Conservation (phyloP, 2,113 vertebrate genomes). For the Agelaius phoeniceus region DNA sequence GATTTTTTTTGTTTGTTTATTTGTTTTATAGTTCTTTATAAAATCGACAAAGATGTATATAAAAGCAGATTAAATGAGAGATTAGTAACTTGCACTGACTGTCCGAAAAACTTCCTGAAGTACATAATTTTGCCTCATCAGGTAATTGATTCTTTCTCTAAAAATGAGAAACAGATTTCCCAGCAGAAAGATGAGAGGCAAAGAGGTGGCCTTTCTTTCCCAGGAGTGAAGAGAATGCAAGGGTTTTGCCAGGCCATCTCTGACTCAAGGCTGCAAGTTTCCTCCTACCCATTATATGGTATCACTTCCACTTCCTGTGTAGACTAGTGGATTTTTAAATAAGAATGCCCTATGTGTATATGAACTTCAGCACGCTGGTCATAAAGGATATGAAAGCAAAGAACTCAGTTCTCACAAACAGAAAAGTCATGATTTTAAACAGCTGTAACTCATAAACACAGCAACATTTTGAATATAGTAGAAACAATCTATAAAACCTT, state of each 20-base stretch:
- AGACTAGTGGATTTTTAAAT: not conserved
- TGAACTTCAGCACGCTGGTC: not conserved
- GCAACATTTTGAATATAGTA: not conserved
- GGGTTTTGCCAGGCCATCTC: not conserved
- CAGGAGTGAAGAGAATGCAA: not conserved
- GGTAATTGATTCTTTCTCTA: not conserved
- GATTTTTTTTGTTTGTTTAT: not conserved
- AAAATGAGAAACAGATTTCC: not conserved
- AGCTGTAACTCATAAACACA: not conserved
- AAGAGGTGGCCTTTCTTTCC: not conserved
- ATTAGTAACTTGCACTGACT: not conserved
- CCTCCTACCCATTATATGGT: too few species aligned
- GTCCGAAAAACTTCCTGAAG: not conserved
- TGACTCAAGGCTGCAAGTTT: not conserved
- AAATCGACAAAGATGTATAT: not conserved
- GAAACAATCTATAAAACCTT: not conserved
- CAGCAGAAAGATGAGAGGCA: not conserved
- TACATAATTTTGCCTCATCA: not conserved
- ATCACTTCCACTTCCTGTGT: not conserved
- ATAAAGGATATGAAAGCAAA: not conserved
- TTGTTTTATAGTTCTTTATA: not conserved
- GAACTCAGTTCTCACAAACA: not conserved
- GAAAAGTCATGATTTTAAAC: not conserved
- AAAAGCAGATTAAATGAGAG: not conserved
- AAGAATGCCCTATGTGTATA: not conserved